These are phyloP conservation scores for Eupithecia tripunctaria DNA, from an alignment of 2,888 invertebrate genomes.

Conservation along the genomic window DNA sequence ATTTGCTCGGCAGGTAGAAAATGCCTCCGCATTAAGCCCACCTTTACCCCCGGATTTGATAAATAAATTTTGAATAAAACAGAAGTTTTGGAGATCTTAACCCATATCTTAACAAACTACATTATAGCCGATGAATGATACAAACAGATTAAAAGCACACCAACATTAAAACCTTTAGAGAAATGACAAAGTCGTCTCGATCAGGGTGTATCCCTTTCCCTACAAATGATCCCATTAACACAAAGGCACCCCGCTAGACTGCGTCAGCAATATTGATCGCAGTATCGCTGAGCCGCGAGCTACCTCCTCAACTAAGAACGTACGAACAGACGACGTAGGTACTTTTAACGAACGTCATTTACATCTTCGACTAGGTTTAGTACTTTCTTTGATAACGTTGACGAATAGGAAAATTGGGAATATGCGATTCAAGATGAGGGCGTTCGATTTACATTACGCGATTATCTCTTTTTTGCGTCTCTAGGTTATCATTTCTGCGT, in stretches of 20 bases:
- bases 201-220: constrained; percentile 64
- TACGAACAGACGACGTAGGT: constrained; percentile 21
- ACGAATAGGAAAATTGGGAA: not conserved
- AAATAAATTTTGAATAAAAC: too few species aligned
- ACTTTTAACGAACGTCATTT: not conserved
- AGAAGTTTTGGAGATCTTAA: too few species aligned
- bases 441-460: not conserved
- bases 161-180: constrained; percentile 22
- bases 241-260: constrained; percentile 62
- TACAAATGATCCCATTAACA: constrained; percentile 70
- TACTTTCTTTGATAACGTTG: not conserved
- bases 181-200: constrained; percentile 51
- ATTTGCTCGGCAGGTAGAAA: too few species aligned
- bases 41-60: too few species aligned
- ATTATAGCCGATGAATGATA: not conserved
- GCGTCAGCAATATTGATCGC: constrained; percentile 65
- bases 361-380: not conserved
- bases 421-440: not conserved
- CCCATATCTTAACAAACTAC: too few species aligned
- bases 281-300: constrained; percentile 42
- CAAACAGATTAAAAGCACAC: not conserved
- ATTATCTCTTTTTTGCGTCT: not conserved
- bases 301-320: constrained; percentile 28
- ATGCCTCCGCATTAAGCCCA: too few species aligned
- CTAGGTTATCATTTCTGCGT: not conserved